Conservation (phyloP, 2,797 vertebrate species). For the Lagocephalus sceleratus region DNA sequence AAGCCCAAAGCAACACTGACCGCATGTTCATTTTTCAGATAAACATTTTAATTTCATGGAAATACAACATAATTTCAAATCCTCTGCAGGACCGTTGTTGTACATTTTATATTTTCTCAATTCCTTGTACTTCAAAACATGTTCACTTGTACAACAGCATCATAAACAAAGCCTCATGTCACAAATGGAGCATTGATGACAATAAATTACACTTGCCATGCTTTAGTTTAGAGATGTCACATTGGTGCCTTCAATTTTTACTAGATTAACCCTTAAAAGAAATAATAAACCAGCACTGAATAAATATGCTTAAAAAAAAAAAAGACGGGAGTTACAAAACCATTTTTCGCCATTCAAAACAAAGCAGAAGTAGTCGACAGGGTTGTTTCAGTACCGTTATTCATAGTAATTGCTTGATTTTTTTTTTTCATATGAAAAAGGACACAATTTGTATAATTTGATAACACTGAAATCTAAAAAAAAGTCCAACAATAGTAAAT, state of each 20-base stretch:
- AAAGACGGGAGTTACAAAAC: slow-evolving; percentile 72
- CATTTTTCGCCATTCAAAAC: slow-evolving; percentile 62
- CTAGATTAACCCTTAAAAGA: slow-evolving; percentile 70
- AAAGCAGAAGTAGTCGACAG: slow-evolving; percentile 59
- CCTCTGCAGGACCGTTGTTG: slow-evolving; percentile 77
- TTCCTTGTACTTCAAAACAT: slow-evolving; percentile 80
- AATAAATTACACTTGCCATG: slow-evolving; percentile 85
- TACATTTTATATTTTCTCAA: slow-evolving; percentile 71
- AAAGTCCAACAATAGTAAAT: slow-evolving; percentile 69
- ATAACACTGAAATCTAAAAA: slow-evolving; percentile 75
- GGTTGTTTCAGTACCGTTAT: slow-evolving; percentile 43
- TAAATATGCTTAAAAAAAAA: slow-evolving; percentile 73
- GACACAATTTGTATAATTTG: slow-evolving; percentile 63
- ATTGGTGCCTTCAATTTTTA: slow-evolving; percentile 68
- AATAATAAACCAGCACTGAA: slow-evolving; percentile 69
- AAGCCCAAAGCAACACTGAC: not conserved
- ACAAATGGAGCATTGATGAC: slow-evolving; percentile 83
- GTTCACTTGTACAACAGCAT: slow-evolving; percentile 84
- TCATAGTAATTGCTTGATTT: slow-evolving; percentile 39
- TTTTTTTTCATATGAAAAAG: slow-evolving; percentile 58
- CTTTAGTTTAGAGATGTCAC: slow-evolving; percentile 77
- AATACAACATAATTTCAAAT: slow-evolving; percentile 82
- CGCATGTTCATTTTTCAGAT: slow-evolving; percentile 54
- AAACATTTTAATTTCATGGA: slow-evolving; percentile 84
- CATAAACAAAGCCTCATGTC: slow-evolving; percentile 83